A percentile compares a stretch with the other conserved stretches of the same genome.
phyloP scores from a whole-genome alignment of 2,888 invertebrate genomes.

The Plagiodera versicolora region DNA sequence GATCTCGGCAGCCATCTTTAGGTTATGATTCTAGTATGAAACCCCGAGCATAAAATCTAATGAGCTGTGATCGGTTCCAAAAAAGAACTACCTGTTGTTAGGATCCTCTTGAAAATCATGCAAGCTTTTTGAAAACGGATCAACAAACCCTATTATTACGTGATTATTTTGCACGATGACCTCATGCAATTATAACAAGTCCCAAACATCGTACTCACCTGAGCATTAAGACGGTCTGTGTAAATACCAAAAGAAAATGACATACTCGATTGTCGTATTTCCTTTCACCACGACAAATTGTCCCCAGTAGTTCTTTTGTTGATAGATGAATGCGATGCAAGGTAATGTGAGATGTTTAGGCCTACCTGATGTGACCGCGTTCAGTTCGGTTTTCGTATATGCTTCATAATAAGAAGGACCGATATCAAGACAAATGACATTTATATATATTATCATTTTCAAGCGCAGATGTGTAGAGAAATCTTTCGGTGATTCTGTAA shows the following conservation, averaged over 20 bases:
- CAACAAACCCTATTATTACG: constrained; percentile 27
- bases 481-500: constrained; percentile 22
- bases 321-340: constrained; percentile 46
- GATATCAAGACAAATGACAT: constrained; percentile 53
- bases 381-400: constrained; percentile 43
- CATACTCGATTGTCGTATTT: constrained; percentile 36
- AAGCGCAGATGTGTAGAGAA: constrained; percentile 48
- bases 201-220: not conserved
- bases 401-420: constrained; percentile 44
- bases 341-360: constrained; percentile 54
- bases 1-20: too few species aligned
- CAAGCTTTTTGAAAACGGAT: constrained; percentile 12
- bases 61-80: not conserved
- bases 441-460: constrained; percentile 54
- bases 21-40: too few species aligned
- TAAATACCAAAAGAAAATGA: not conserved
- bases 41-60: not conserved
- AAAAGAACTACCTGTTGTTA: not conserved
- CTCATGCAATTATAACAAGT: not conserved
- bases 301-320: constrained; percentile 46
- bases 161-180: constrained; percentile 22
- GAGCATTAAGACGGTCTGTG: not conserved
- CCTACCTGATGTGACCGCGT: constrained; percentile 51
- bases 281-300: constrained; percentile 54
- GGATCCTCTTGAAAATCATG: constrained; percentile 17